Conservation (phyloP, 2,113 vertebrate species). For the Engystomops pustulosus region DNA sequence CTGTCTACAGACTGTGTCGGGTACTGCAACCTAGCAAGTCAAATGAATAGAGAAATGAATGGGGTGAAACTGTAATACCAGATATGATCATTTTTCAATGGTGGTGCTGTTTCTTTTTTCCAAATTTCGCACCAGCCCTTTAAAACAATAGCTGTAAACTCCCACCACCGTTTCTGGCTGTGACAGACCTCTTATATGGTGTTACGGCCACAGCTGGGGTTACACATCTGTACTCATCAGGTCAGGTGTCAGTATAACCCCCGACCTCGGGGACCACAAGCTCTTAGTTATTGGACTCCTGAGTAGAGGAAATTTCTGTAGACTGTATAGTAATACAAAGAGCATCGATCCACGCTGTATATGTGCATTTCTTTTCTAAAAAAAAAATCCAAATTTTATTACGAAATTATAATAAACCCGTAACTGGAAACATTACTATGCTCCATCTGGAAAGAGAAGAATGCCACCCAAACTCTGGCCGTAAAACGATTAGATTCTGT, state of each 20-base stretch:
- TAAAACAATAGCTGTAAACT: not conserved
- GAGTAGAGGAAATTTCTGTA: not conserved
- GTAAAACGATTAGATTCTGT: conserved; percentile 11
- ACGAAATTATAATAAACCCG: not conserved
- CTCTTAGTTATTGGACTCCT: not conserved
- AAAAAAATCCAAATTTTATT: conserved; percentile 23
- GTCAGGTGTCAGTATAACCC: not conserved
- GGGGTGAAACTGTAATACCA: not conserved
- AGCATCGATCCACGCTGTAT: not conserved
- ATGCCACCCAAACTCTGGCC: conserved; percentile 47
- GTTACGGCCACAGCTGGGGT: not conserved
- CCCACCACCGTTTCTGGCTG: not conserved
- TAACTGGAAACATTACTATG: conserved; percentile 23
- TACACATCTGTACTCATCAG: conserved; percentile 14
- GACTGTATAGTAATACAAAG: not conserved
- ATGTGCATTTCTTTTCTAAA: not conserved
- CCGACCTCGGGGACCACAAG: not conserved
- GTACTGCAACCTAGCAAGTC: too few species aligned
- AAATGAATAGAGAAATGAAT: too few species aligned
- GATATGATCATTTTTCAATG: not conserved
- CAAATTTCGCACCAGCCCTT: not conserved
- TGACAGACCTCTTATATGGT: not conserved
- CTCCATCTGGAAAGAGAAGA: conserved; percentile 26
- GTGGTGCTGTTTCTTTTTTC: not conserved
- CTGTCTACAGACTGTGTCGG: too few species aligned